Evolutionary conservation across 2,113 vertebrate genomes (phyloP), one percentile per base, ranked within the genome.

Genomic region (Pollachius pollachius): DNA sequence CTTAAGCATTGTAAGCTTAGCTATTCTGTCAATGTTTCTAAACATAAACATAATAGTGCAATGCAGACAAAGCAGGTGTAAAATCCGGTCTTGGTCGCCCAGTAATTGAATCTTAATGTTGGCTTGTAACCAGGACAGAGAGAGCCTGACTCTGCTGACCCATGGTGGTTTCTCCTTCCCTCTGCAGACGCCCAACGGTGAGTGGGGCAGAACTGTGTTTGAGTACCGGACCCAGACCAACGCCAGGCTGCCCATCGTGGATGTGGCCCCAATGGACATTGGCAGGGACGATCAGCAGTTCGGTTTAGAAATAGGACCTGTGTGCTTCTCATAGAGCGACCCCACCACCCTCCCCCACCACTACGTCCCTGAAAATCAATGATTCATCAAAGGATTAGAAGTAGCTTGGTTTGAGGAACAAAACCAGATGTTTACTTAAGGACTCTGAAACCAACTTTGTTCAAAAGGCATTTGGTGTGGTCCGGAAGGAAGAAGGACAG

Each of bases 171-270:
- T 30, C 4, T 54, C 1, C 13, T 58, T 58, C n/a, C 17, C 18
- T 23, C 79, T 74, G 0, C 79, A 98, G 96, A 94, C 89, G 78
- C 92, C 89, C 13, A 93, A 91, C 0, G 92, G 92, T n/a, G 87
- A 91, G 0, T 87, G 92, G 87, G 93, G 94, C 69, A 94, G 92
- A 86, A 95, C 95, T 0, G 85, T 99, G 75, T 93, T 99, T 67
- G 95, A 99, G 90, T 98, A 97, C 84, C 93, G 94, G 88, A 98
- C 95, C 0, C 96, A 97, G 86, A 98, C 95, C 0, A 88, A 96
- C 59, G 91, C 92, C 19, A 95, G 95, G 71, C 89, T 99, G 68
- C 97, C 97, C 3, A 89, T 99, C 37, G 75, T 95, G 72, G 97
- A 99, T 62, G 84, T 99, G 52, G 96, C 95, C 6, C 93, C 95